Evolutionary conservation across 2,113 vertebrate genomes (phyloP), one percentile per base, ranked within the genome.

Genomic region (Plecturocebus donacophilus): DNA sequence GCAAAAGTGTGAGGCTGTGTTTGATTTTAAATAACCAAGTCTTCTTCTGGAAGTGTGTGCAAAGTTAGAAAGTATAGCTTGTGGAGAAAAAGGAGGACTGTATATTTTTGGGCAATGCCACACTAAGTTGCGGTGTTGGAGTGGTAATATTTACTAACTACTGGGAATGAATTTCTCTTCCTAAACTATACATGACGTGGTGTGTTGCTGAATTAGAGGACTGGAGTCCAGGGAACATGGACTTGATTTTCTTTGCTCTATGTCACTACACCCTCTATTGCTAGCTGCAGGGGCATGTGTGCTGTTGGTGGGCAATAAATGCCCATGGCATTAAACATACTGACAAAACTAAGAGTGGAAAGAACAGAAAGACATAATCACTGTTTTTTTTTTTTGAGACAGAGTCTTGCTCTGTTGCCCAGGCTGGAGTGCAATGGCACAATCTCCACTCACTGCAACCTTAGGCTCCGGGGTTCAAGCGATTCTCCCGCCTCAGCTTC

Each of bases 251-350:
- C 12, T 2, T 9, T 19, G 19, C 5, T 30, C 70, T 5, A 0
- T 68, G 0, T 25, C 64, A 30, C 11, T 42, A 27, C 11, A 56
- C 0, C 2, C 6, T 19, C 6, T 42, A 20, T 5, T 58, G 6
- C 12, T 70, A 14, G 38, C 38, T 40, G 16, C 9, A 23, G 12
- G 3, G 89, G 12, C 5, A 38, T 11, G 21, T 16, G 16, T 19
- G 14, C 5, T 11, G 2, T 23, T 40, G 21, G 19, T 27, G n/a
- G 49, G 38, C 52, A 89, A 40, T 23, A 38, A 30, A 10, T 13
- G 11, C 7, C 6, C 12, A 13, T 40, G 21, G 12, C 32, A 80
- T 42, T 52, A 83, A 61, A 71, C 30, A 25, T 7, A 3, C 1
- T 4, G 13, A 66, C 70, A 17, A 77, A 21, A 73, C 17, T 27